Percentiles rank a stretch among this genome's conserved stretches.
These are phyloP conservation scores for Gymnoscopelus braueri DNA, from an alignment of 2,797 vertebrate genomes.

Conservation along the genomic window DNA sequence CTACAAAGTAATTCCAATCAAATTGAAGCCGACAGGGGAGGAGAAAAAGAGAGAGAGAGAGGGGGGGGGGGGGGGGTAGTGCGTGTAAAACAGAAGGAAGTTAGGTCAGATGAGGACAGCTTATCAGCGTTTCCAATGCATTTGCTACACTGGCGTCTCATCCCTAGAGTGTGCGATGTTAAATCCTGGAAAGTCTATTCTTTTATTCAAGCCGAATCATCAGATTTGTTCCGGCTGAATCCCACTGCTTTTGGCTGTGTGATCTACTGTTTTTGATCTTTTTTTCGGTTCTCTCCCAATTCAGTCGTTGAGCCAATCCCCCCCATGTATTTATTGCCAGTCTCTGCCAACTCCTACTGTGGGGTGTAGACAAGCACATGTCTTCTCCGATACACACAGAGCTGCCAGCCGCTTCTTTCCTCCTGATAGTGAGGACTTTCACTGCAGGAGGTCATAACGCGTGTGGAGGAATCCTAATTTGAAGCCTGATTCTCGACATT, in stretches of 20 bases:
- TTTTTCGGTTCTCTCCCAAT: no score
- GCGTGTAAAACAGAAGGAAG: neutral
- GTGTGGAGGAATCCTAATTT: no score
- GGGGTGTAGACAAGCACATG: no score
- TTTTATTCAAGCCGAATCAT: conserved; percentile 36
- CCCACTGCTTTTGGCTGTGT: conserved; percentile 4
- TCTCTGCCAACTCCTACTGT: no score
- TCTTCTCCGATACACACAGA: no score
- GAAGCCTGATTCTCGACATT: no score
- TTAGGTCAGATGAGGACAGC: conserved; percentile 36
- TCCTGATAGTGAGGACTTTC: no score
- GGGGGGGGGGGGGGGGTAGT: neutral
- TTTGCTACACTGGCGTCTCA: conserved; percentile 35
- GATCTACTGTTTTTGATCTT: neutral
- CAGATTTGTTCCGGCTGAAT: conserved; percentile 12
- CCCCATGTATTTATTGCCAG: no score
- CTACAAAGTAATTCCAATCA: no score
- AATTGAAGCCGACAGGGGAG: neutral
- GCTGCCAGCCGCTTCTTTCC: no score
- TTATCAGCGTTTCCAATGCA: conserved; percentile 29
- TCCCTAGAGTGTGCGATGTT: conserved; percentile 12
- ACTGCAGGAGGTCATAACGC: no score
- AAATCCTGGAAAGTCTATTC: conserved; percentile 36
- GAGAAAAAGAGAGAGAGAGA: conserved; percentile 3
- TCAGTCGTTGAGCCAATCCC: no score